Evolutionary conservation across 92 coral and sea anemone genomes (phyloP).

Genomic region (Chrysogorgia sp.): DNA sequence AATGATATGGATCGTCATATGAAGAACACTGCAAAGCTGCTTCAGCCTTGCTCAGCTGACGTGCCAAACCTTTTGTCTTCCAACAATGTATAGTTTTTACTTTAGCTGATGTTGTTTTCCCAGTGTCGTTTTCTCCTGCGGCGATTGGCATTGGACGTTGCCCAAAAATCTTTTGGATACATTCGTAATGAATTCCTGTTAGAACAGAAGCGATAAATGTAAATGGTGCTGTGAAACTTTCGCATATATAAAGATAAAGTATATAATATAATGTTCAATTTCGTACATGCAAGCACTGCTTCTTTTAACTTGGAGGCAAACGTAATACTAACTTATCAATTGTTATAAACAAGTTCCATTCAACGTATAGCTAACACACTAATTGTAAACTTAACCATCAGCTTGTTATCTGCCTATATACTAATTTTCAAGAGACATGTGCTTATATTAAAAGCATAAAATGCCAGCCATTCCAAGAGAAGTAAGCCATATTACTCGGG

Average conservation of each 20-base stretch:
- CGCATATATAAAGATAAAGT: background rate
- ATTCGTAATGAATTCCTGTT: constrained; percentile 36
- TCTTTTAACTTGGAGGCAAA: too few relatives aligned
- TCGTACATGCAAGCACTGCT: too few relatives aligned
- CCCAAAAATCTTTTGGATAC: constrained; percentile 12
- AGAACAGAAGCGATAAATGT: constrained; percentile 29
- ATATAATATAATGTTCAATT: too few relatives aligned
- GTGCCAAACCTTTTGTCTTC: constrained; percentile 5
- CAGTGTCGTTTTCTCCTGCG: constrained; percentile 54
- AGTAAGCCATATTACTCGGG: too few relatives aligned
- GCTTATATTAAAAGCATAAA: too few relatives aligned
- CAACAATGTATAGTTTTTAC: constrained; percentile 37
- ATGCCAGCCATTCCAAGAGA: too few relatives aligned
- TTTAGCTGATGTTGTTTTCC: constrained; percentile 49
- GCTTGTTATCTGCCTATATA: too few relatives aligned
- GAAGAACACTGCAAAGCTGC: background rate
- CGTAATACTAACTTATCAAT: too few relatives aligned
- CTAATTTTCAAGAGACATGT: too few relatives aligned
- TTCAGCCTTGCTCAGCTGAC: constrained; percentile 20
- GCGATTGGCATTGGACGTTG: constrained; percentile 39
- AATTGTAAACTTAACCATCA: too few relatives aligned
- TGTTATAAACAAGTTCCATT: too few relatives aligned
- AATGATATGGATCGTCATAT: constrained; percentile 34
- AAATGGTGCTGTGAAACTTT: constrained; percentile 33
- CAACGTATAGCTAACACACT: too few relatives aligned